phyloP scores from a whole-genome alignment of 2,113 vertebrate species.

The Pelusios castaneus region DNA sequence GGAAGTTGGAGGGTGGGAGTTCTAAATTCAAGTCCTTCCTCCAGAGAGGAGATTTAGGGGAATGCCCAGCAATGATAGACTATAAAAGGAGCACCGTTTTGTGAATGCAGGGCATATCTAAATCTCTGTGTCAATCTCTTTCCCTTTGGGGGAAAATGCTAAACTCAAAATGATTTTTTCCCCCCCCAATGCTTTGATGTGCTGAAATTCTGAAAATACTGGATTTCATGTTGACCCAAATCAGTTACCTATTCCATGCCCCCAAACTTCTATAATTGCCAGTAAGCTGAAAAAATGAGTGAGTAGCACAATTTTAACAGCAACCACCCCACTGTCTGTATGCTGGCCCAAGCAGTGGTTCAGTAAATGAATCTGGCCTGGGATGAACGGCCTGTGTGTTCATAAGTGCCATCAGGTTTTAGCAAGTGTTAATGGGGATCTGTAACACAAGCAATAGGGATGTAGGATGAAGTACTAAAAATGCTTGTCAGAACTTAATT shows the following conservation, averaged over 20 bases:
- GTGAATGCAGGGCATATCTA: neutral
- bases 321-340: neutral
- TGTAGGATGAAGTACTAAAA: neutral
- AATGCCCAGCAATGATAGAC: neutral
- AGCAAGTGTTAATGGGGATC: neutral
- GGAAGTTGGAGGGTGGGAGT: neutral
- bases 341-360: neutral
- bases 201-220: neutral
- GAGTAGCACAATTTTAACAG: neutral
- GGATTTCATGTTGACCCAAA: neutral
- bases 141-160: neutral
- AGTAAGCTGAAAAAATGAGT: neutral
- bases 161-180: neutral
- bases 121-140: neutral
- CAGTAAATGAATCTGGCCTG: neutral
- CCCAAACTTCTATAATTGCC: neutral
- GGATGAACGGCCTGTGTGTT: neutral
- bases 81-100: neutral
- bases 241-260: too few species aligned
- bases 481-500: neutral
- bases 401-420: neutral
- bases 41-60: neutral
- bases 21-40: neutral
- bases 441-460: neutral
- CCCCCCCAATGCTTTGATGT: neutral